These are phyloP conservation scores for Oophaga sylvatica DNA, from an alignment of 2,797 vertebrate species.

Conservation along the genomic window DNA sequence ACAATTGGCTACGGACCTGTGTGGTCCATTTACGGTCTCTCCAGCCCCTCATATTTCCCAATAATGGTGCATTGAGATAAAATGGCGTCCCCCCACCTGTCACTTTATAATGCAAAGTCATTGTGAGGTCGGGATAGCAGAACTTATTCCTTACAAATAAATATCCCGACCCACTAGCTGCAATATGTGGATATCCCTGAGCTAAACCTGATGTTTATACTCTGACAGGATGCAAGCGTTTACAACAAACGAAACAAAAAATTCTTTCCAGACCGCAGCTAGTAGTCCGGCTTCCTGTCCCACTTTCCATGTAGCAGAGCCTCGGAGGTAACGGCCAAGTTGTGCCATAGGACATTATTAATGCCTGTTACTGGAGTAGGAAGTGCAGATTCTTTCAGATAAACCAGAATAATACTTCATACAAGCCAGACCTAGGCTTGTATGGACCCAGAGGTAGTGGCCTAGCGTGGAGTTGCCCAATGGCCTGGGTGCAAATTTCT, in stretches of 20 bases:
- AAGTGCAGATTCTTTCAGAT: too few relatives aligned
- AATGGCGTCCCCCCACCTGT: too few relatives aligned
- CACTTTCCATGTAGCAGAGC: not conserved
- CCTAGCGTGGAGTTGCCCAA: too few relatives aligned
- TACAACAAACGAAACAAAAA: not conserved
- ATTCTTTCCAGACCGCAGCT: not conserved
- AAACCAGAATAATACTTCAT: too few relatives aligned
- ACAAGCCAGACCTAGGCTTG: too few relatives aligned
- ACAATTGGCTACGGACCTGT: not conserved
- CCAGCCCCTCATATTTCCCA: too few relatives aligned
- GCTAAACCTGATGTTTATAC: not conserved
- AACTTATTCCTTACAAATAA: not conserved
- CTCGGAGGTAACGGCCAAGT: not conserved
- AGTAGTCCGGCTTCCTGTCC: not conserved
- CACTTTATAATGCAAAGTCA: slow-evolving; percentile 24
- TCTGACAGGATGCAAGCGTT: not conserved
- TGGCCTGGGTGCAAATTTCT: too few relatives aligned
- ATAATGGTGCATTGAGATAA: too few relatives aligned
- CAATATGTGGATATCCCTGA: not conserved
- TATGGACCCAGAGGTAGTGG: too few relatives aligned
- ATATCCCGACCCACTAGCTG: not conserved
- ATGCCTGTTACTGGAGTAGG: too few relatives aligned
- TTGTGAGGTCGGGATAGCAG: not conserved
- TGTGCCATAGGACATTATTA: not conserved
- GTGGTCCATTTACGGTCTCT: not conserved